A percentile compares a stretch with the other conserved stretches of the same genome.
Evolutionary conservation across 2,888 invertebrate species (phyloP).

Genomic region (Agriopis marginaria): DNA sequence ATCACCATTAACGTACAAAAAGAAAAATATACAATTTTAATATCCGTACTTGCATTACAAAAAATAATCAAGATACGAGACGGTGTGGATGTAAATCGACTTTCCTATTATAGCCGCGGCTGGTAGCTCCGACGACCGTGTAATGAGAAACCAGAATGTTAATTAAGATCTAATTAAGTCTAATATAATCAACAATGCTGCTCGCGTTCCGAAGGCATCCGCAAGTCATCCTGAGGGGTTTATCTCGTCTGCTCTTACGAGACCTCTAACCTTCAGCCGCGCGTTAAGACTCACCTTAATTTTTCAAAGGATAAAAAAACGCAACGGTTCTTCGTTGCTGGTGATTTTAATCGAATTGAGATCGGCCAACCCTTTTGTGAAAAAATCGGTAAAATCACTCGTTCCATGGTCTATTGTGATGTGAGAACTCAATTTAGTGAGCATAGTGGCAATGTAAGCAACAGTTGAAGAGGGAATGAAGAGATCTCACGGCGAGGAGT

Average conservation of each 20-base stretch:
- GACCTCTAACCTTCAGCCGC: slow-evolving; percentile 68
- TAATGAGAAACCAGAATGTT: slow-evolving; percentile 86
- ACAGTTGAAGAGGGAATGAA: slow-evolving; percentile 75
- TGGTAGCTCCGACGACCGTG: slow-evolving; percentile 83
- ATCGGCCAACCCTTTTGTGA: slow-evolving; percentile 84
- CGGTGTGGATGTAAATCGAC: slow-evolving; percentile 71
- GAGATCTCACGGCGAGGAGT: slow-evolving; percentile 62
- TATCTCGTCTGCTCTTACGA: slow-evolving; percentile 58
- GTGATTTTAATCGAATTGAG: slow-evolving; percentile 82
- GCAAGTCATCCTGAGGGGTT: slow-evolving; percentile 82
- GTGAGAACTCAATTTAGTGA: slow-evolving; percentile 85
- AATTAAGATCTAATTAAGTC: slow-evolving; percentile 86
- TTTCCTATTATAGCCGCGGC: slow-evolving; percentile 76
- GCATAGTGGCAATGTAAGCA: slow-evolving; percentile 69
- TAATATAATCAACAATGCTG: slow-evolving; percentile 86
- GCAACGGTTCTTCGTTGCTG: slow-evolving; percentile 59
- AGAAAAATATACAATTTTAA: slow-evolving; percentile 60
- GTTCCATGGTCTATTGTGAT: slow-evolving; percentile 79
- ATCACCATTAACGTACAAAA: slow-evolving; percentile 63
- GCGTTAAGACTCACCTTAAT: slow-evolving; percentile 15
- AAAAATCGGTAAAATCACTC: slow-evolving; percentile 81
- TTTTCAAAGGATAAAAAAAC: slow-evolving; percentile 45
- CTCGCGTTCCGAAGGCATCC: slow-evolving; percentile 80
- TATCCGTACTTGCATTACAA: slow-evolving; percentile 61
- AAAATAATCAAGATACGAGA: slow-evolving; percentile 73